Conservation (phyloP, 2,888 invertebrate genomes). For the Dioctria rufipes region DNA sequence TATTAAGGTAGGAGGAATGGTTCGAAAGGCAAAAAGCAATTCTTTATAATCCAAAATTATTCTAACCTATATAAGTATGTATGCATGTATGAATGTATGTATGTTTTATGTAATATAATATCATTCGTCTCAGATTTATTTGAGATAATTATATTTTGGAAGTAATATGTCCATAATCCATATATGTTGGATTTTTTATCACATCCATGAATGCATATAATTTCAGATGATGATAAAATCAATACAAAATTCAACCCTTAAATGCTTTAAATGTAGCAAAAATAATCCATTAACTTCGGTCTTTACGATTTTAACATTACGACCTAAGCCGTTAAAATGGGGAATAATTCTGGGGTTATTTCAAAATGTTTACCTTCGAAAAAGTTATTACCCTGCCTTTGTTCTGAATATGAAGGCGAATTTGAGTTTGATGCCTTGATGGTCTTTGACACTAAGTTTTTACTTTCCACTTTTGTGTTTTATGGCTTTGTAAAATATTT, state of each 20-base stretch:
- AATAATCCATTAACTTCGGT: slow-evolving; percentile 9
- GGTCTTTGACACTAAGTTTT: slow-evolving; percentile 1
- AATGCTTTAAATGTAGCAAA: slow-evolving; percentile 3
- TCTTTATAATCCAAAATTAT: too few species aligned
- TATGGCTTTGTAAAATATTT: slow-evolving; percentile 1
- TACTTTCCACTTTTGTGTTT: background rate
- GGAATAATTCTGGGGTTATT: slow-evolving; percentile 11
- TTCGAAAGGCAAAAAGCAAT: too few species aligned
- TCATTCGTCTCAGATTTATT: too few species aligned
- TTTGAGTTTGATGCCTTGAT: background rate
- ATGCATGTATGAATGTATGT: too few species aligned
- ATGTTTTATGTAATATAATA: too few species aligned
- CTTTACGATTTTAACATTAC: slow-evolving; percentile 20
- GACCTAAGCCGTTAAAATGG: background rate
- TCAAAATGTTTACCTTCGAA: slow-evolving; percentile 5
- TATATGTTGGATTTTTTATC: too few species aligned
- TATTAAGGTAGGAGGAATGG: too few species aligned
- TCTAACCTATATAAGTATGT: too few species aligned
- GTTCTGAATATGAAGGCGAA: background rate
- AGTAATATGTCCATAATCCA: too few species aligned
- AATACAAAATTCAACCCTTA: background rate
- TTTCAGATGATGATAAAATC: background rate
- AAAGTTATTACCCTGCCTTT: slow-evolving; percentile 6
- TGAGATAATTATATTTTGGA: too few species aligned
- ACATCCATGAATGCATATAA: too few species aligned